Percentiles rank a stretch among this genome's conserved stretches.
phyloP scores from a whole-genome alignment of 2,113 vertebrate genomes.

The Blennius ocellaris region DNA sequence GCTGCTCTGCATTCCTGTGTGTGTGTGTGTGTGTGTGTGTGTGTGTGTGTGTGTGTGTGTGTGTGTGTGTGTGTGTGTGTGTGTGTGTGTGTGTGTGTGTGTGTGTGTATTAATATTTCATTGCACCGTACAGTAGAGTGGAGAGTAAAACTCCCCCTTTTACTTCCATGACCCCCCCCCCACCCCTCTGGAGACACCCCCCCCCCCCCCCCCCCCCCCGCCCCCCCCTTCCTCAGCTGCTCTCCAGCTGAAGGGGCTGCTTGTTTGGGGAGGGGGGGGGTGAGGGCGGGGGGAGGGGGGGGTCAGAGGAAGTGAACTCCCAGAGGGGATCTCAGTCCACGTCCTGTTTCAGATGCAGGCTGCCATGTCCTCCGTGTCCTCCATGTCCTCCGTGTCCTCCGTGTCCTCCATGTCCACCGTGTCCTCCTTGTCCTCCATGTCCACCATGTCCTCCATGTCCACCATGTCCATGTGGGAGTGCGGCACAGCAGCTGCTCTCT shows the following conservation, averaged over 20 bases:
- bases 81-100: too few relatives aligned
- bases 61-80: too few relatives aligned
- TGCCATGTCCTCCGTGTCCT: too few relatives aligned
- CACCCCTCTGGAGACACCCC: slow-evolving; percentile 51
- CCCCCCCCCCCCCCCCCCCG: slow-evolving; percentile 53
- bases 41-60: too few relatives aligned
- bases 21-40: too few relatives aligned
- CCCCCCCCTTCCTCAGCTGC: slow-evolving; percentile 47
- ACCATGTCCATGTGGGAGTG: too few relatives aligned
- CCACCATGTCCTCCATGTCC: too few relatives aligned
- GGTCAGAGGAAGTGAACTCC: slow-evolving; percentile 88
- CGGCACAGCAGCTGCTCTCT: not conserved
- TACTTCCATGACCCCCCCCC: slow-evolving; percentile 44
- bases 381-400: too few relatives aligned
- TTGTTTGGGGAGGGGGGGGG: slow-evolving; percentile 80
- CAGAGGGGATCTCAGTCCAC: slow-evolving; percentile 84
- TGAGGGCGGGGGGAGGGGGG: slow-evolving; percentile 57
- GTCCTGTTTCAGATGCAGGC: slow-evolving; percentile 89
- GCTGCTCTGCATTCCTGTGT: too few relatives aligned
- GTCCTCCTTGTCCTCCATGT: too few relatives aligned
- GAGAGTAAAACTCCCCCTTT: slow-evolving; percentile 61
- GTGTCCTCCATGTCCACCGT: too few relatives aligned
- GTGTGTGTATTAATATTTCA: not conserved
- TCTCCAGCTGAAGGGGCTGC: slow-evolving; percentile 87
- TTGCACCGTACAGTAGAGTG: slow-evolving; percentile 2